These are phyloP conservation scores for Anastrepha ludens DNA, from an alignment of 1,140 invertebrate genomes.

Conservation along the genomic window DNA sequence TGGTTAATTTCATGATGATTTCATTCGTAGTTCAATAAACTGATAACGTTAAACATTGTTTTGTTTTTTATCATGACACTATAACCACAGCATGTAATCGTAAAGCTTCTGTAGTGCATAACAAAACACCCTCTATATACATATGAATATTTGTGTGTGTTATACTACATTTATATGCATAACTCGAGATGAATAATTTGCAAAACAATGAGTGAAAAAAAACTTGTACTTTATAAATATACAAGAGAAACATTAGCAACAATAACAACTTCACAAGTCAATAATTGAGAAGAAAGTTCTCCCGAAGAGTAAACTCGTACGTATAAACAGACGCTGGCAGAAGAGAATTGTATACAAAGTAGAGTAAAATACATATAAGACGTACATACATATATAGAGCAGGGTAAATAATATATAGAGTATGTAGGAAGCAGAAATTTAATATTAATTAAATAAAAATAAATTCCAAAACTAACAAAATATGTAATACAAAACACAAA, in stretches of 20 bases:
- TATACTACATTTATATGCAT: neutral
- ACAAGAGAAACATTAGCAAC: conserved; percentile 34
- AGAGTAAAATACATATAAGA: neutral
- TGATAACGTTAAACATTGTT: no score
- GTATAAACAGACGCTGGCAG: conserved; percentile 11
- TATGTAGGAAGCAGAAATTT: neutral
- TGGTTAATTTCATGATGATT: no score
- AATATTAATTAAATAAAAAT: neutral
- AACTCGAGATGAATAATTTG: neutral
- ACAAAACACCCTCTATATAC: no score
- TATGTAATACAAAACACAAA: neutral
- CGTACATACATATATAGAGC: neutral
- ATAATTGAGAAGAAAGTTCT: neutral
- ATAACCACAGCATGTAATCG: no score
- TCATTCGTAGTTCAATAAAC: no score
- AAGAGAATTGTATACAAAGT: neutral
- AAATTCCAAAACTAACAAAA: neutral
- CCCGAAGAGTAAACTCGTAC: neutral
- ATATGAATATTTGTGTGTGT: no score
- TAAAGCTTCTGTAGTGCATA: no score
- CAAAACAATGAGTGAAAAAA: neutral
- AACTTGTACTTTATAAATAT: neutral
- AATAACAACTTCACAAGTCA: conserved; percentile 15
- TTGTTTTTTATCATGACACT: no score
- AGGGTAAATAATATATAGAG: conserved; percentile 23